Conservation (phyloP, 2,113 vertebrate genomes). For the Nothocercus nigrocapillus region DNA sequence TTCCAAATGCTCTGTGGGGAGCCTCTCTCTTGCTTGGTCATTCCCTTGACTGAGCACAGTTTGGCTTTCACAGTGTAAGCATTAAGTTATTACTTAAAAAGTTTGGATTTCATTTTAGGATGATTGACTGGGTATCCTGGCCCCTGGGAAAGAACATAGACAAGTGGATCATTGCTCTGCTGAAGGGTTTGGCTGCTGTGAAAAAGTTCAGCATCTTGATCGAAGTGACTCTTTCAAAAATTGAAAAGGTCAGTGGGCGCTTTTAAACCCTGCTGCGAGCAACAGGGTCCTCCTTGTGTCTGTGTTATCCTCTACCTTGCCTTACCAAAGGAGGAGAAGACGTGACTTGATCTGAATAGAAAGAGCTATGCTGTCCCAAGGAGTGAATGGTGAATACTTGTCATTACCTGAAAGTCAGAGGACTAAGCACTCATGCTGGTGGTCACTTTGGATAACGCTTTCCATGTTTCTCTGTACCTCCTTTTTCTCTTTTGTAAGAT, state of each 20-base stretch:
- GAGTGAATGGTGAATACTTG: background rate
- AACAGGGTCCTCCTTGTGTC: background rate
- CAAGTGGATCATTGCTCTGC: conserved; percentile 85
- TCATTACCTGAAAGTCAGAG: background rate
- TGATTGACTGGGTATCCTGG: conserved; percentile 88
- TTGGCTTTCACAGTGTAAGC: background rate
- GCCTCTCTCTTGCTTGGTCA: background rate
- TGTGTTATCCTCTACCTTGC: background rate
- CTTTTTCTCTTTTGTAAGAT: accelerated
- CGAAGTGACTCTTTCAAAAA: conserved; percentile 84
- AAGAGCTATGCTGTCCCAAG: background rate
- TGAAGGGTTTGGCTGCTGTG: conserved; percentile 83
- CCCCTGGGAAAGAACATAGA: conserved; percentile 85
- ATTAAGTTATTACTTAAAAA: background rate
- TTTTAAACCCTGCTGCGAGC: background rate
- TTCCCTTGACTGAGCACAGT: background rate
- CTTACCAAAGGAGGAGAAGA: background rate
- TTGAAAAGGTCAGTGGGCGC: conserved; percentile 82
- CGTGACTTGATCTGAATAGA: background rate
- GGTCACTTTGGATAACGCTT: background rate
- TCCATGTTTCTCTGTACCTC: background rate
- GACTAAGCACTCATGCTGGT: background rate
- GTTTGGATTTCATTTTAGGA: conserved; percentile 71
- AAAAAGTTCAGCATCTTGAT: conserved; percentile 88
- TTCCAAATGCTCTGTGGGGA: background rate